phyloP scores from a whole-genome alignment of 2,113 vertebrate species.

The Nannobrachium achirus region DNA sequence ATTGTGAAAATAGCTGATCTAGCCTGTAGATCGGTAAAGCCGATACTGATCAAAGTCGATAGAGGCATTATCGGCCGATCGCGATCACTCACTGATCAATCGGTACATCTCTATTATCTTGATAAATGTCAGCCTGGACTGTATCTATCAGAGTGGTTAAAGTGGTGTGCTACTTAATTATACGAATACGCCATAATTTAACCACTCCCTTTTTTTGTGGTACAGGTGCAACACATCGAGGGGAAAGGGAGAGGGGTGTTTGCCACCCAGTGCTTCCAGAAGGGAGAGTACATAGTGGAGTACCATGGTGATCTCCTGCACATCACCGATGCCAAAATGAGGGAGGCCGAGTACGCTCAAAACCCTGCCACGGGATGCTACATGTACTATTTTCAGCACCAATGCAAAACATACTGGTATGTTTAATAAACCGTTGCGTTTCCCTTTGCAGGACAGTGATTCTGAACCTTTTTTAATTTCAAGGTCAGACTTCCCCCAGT shows the following conservation, averaged over 20 bases:
- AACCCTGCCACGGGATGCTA: slow-evolving; percentile 96
- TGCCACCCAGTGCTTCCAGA: slow-evolving; percentile 87
- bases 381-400: slow-evolving; percentile 99
- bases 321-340: slow-evolving; percentile 87
- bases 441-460: background rate
- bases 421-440: background rate
- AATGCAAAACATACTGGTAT: slow-evolving; percentile 97
- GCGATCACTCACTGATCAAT: too few species aligned
- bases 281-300: slow-evolving; percentile 96
- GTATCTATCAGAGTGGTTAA: too few species aligned
- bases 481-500: too few species aligned
- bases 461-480: too few species aligned
- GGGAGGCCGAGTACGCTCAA: slow-evolving; percentile 90
- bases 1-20: too few species aligned
- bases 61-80: too few species aligned
- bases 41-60: too few species aligned
- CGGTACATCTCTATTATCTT: too few species aligned
- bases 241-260: slow-evolving; percentile 91
- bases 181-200: background rate
- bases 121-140: too few species aligned
- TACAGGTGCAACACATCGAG: slow-evolving; percentile 90
- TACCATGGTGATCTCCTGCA: slow-evolving; percentile 96
- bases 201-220: slow-evolving; percentile 9
- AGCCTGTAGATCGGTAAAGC: too few species aligned
- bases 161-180: too few species aligned